Percentiles rank a stretch among this genome's conserved stretches.
Conservation (phyloP, 30 jellyfish, hydroid and myxozoan species). For the Mastigias papua region DNA sequence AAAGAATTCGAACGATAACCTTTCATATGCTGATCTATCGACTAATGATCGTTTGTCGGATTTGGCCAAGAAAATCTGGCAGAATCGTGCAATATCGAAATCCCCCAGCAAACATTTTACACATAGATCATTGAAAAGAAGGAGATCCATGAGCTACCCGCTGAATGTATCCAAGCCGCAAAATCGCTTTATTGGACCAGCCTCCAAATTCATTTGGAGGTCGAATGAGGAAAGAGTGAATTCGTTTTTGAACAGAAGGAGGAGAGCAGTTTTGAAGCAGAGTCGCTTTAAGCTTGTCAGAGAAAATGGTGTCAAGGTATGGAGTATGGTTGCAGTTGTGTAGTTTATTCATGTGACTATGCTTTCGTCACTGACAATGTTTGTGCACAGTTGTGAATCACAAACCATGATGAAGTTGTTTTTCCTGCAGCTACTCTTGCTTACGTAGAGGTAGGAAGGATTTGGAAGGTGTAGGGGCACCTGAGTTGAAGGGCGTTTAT, state of each 20-base stretch:
- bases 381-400: no score
- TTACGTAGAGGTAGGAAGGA: no score
- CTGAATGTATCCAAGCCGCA: neutral
- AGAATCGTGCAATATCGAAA: neutral
- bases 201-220: constrained; percentile 12
- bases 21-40: neutral
- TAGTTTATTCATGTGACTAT: no score
- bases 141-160: neutral
- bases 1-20: neutral
- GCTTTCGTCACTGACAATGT: no score
- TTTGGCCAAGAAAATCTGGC: constrained; percentile 47
- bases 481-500: no score
- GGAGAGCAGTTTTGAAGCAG: constrained; percentile 9
- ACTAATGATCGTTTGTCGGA: constrained; percentile 10
- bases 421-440: no score
- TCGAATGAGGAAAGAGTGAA: neutral
- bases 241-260: constrained; percentile 58
- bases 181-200: neutral
- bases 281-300: constrained; percentile 33
- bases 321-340: neutral
- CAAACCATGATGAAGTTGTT: no score
- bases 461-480: no score
- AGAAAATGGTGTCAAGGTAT: neutral
- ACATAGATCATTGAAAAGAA: neutral
- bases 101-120: neutral